Evolutionary conservation across 2,113 vertebrate species (phyloP), one percentile per base, ranked within the genome.

Genomic region (Forbesichthys agassizii): DNA sequence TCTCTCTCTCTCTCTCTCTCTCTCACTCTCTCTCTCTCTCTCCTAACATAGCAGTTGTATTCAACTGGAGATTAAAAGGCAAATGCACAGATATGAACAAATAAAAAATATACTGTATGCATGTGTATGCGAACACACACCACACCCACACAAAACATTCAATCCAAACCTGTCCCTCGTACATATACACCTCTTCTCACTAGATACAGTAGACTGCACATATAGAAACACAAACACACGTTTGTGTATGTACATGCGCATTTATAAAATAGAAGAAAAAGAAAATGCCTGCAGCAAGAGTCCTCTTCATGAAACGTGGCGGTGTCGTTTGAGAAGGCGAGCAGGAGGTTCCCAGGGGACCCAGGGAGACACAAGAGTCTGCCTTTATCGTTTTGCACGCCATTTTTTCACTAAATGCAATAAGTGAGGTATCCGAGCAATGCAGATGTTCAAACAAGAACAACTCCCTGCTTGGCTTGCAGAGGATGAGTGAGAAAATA

Each of bases 321-420:
- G 16, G 14, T 4, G 13, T 55, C 9, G n/a, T 18, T n/a, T 16
- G n/a, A 18, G 54, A n/a, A 18, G 48, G 63, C 48, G 27, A 27
- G 14, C 49, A 27, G 48, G 14, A 46, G 27, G 33, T 33, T 54
- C 62, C 49, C 64, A 33, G 65, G 6, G 69, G 58, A 52, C 70
- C 69, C 77, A 78, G 63, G 75, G 49, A 27, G 62, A 66, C 73
- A 8, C 36, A 42, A 66, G 64, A 79, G 79, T 82, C 78, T 84
- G 75, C 78, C 63, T 66, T 47, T 57, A 42, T 53, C 47, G 64
- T 69, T 84, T 85, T 84, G 71, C 82, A 64, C 27, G 27, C 27
- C 27, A 27, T 73, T 88, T 81, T 74, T 84, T 86, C 86, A 84
- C 71, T 70, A 73, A 67, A 76, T 68, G 77, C 80, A 79, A 78